A percentile compares a stretch with the other conserved stretches of the same genome.
Conservation (phyloP, 1,140 invertebrate genomes). For the Papilio aristodemus region DNA sequence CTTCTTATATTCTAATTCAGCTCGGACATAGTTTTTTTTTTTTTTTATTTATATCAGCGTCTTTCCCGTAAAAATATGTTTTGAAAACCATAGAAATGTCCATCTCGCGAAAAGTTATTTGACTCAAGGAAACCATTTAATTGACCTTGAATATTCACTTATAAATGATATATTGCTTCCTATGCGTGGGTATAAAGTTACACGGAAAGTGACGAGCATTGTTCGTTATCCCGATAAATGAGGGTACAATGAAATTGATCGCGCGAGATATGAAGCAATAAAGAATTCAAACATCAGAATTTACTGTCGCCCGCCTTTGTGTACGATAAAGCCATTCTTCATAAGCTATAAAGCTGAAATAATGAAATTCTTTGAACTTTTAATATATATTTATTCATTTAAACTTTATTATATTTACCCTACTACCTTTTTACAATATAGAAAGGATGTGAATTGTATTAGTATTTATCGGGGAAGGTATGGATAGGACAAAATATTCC, state of each 20-base stretch:
- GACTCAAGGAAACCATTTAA: background rate
- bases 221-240: constrained; percentile 26
- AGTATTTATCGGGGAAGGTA: too few species aligned
- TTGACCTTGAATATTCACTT: background rate
- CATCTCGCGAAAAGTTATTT: background rate
- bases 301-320: background rate
- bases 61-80: too few species aligned
- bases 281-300: constrained; percentile 23
- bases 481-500: too few species aligned
- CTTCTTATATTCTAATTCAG: too few species aligned
- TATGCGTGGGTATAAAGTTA: background rate
- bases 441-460: too few species aligned
- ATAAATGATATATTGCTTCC: background rate
- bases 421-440: too few species aligned
- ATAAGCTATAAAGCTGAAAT: background rate
- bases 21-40: too few species aligned
- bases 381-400: background rate
- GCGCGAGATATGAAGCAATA: background rate
- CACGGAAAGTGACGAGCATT: background rate
- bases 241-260: constrained; percentile 22
- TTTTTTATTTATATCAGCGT: too few species aligned
- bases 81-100: background rate
- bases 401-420: too few species aligned
- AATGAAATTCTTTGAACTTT: background rate
- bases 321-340: background rate